These are phyloP conservation scores for Paradoxurus hermaphroditus DNA, from an alignment of 2,113 vertebrate genomes.

Conservation along the genomic window DNA sequence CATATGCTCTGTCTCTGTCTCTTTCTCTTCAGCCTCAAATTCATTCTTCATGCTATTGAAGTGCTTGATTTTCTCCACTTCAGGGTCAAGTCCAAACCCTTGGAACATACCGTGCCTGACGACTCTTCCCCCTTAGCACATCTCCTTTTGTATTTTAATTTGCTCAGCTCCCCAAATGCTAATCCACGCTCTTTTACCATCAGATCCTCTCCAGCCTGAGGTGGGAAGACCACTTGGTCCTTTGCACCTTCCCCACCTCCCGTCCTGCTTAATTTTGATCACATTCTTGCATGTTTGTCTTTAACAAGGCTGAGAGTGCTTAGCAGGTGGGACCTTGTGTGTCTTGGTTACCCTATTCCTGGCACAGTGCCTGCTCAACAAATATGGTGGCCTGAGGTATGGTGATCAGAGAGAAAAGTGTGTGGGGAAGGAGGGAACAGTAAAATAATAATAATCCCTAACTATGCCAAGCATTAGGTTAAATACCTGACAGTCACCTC, in stretches of 20 bases:
- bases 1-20: background rate
- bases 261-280: background rate
- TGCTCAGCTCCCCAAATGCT: background rate
- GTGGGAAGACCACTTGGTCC: background rate
- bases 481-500: background rate
- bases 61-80: background rate
- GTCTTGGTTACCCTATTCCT: background rate
- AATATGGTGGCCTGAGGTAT: background rate
- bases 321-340: background rate
- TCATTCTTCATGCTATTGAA: background rate
- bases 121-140: rapidly evolving
- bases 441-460: background rate
- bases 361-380: background rate
- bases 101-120: background rate
- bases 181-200: background rate
- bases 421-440: background rate
- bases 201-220: background rate
- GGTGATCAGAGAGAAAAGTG: background rate
- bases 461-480: background rate
- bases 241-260: background rate
- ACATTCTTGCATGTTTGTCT: background rate
- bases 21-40: background rate
- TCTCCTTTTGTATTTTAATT: background rate
- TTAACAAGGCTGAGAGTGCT: background rate
- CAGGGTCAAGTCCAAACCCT: background rate